These are phyloP conservation scores for Sphaerophoria rueppellii DNA, from an alignment of 2,888 invertebrate species.

Conservation along the genomic window DNA sequence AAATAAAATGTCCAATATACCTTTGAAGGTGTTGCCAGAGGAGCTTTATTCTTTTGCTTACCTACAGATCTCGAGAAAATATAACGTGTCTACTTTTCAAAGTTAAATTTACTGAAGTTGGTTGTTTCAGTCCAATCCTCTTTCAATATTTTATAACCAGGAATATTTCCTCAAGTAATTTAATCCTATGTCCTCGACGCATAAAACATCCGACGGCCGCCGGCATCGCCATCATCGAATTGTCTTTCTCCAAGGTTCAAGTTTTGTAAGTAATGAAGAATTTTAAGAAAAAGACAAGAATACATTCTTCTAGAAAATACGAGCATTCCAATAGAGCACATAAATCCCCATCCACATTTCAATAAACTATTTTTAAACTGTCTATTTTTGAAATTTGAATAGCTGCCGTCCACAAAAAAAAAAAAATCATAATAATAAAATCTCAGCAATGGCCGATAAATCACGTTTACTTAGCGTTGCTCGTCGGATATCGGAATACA, in stretches of 20 bases:
- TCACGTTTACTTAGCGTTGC: slow-evolving; percentile 43
- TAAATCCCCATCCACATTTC: slow-evolving; percentile 1
- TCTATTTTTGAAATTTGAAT: slow-evolving; percentile 49
- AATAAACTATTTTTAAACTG: slow-evolving; percentile 46
- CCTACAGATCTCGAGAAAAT: too few species aligned
- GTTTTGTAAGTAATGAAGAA: neutral
- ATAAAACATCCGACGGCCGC: too few species aligned
- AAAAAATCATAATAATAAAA: slow-evolving; percentile 44
- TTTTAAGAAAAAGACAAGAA: neutral
- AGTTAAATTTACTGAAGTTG: too few species aligned
- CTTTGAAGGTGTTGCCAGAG: too few species aligned
- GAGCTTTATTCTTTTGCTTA: too few species aligned
- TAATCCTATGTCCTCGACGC: too few species aligned
- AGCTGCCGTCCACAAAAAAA: slow-evolving; percentile 24
- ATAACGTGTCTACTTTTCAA: too few species aligned
- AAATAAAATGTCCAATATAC: too few species aligned
- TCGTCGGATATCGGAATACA: neutral
- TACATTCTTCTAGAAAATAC: slow-evolving; percentile 1
- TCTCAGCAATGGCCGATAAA: slow-evolving; percentile 63
- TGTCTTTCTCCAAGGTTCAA: neutral
- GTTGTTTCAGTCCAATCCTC: too few species aligned
- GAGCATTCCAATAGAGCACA: neutral
- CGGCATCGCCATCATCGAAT: neutral
- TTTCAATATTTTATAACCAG: too few species aligned
- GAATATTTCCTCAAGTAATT: too few species aligned